Evolutionary conservation across 2,797 vertebrate genomes (phyloP), one percentile per base, ranked within the genome.

Genomic region (Nasua narica): DNA sequence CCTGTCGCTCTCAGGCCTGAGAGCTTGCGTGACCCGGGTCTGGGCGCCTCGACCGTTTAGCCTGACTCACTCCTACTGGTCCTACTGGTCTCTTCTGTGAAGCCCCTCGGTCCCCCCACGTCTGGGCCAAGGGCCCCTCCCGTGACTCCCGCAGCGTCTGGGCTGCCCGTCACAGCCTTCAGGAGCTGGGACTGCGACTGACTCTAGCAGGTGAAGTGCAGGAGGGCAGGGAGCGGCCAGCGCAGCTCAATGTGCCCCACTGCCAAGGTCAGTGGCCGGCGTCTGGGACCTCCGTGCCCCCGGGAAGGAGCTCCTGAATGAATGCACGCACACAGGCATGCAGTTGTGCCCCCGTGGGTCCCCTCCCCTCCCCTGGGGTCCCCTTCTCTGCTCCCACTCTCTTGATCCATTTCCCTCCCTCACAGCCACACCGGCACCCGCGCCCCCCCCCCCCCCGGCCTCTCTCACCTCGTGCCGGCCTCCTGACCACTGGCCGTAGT

Each of bases 401-500:
- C 54, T 46, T 4, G 27, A 72, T 25, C 43, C 7, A 23, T 7
- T 16, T 69, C 5, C 46, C 62, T 87, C n/a, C 7, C 18, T 67
- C 21, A 21, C 35, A 70, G 58, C 52, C 19, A 14, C 25, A 29
- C 3, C 29, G 23, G 4, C 43, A 10, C 3, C 50, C 9, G 43
- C 10, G 37, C 79, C 54, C 14, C 37, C 32, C 29, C 1, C 23
- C 1, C 29, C 23, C 7, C 25, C 16, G 9, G 32, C 29, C 14
- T 46, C 43, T 35, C 90, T 82, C 72, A 99, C 99, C 98, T 97
- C 98, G 52, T 99, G 99, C 7, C 58, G 92, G 5, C 99, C 99
- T 58, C 99, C 99, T 0, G 99, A 99, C 99, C 99, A 99, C 46
- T 97, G 15, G 1, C 99, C 99, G 0, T 96, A 40, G 62, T 99